Base-by-base conservation (phyloP, 2,888 invertebrate genomes). In the Cosmopolites sordidus region DNA sequence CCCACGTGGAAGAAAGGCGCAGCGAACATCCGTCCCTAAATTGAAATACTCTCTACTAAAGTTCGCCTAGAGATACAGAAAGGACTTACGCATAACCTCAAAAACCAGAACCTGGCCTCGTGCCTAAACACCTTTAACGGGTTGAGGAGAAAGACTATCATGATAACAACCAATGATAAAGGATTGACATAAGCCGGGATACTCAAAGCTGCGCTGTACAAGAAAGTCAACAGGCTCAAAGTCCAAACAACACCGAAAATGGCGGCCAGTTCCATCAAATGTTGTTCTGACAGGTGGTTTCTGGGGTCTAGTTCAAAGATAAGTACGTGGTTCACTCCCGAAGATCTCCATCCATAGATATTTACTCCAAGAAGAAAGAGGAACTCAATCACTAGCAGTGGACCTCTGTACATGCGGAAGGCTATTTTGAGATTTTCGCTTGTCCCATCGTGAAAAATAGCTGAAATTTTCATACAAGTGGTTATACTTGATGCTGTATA, bases 271-370 rank as follows among this genome's bases (percentile, higher is more conserved):
- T 89, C 89, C 79, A 89, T 84, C 9, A 83, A 74, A 66, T 89
- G 85, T 69, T 89, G 87, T 67, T 89, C 88, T 0, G 83, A 82
- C 3, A 84, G 73, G 73, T 89, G 87, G 69, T 87, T 85, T 42
- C 89, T 74, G 0, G 89, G 89, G 74, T 90, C 88, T 55, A 91
- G 73, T 70, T 89, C 89, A 67, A 90, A 90, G 56, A 90, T 90
- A 1, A 90, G 78, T 12, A 90, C 89, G 71, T 90, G 89, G 69
- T 89, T 90, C 1, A 90, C 89, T 11, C 89, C 89, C 0, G 87
- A 86, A 8, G 87, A 84, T 52, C 89, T 73, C 89, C 89, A 89
- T 17, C 88, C 88, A 66, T 88, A 88, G 0, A 88, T 86, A 72
- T 90, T 90, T 42, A 89, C 81, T 42, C 89, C 89, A 72, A 89